phyloP scores from a whole-genome alignment of 2,797 vertebrate species.

The Danio tinwini region DNA sequence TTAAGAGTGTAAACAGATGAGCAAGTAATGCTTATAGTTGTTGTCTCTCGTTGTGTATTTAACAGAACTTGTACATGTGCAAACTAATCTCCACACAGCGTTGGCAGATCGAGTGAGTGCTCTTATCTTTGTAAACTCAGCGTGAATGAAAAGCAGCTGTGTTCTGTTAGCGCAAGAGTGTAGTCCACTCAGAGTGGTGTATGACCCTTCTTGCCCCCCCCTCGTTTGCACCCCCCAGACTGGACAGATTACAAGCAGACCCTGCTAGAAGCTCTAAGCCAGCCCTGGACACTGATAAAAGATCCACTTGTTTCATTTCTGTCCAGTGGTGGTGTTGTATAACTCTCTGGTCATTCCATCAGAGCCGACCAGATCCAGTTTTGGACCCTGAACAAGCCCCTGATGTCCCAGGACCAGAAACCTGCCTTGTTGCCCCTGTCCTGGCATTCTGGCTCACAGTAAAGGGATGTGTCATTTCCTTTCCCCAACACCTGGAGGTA shows the following conservation, averaged over 20 bases:
- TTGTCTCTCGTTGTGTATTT: conserved; percentile 23
- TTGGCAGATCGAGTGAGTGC: conserved; percentile 43
- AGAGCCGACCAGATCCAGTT: background rate
- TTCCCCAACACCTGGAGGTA: conserved; percentile 19
- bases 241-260: conserved; percentile 33
- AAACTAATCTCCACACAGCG: conserved; percentile 34
- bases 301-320: conserved; percentile 20
- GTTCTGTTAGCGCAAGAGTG: conserved; percentile 51
- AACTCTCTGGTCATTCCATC: conserved; percentile 13
- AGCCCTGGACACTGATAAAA: conserved; percentile 22
- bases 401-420: background rate
- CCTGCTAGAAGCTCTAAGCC: conserved; percentile 33
- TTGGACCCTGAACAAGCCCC: background rate
- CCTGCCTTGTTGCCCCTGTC: background rate
- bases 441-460: background rate
- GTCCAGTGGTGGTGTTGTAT: background rate
- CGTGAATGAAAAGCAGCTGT: conserved; percentile 51
- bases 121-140: conserved; percentile 43
- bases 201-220: conserved; percentile 25
- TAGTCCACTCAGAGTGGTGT: conserved; percentile 30
- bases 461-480: conserved; percentile 35
- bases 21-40: conserved; percentile 9
- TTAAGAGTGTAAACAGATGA: conserved; percentile 4
- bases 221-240: background rate
- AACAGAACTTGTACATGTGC: conserved; percentile 33